phyloP scores from a whole-genome alignment of 1,140 invertebrate species.

The Teleogryllus occipitalis region DNA sequence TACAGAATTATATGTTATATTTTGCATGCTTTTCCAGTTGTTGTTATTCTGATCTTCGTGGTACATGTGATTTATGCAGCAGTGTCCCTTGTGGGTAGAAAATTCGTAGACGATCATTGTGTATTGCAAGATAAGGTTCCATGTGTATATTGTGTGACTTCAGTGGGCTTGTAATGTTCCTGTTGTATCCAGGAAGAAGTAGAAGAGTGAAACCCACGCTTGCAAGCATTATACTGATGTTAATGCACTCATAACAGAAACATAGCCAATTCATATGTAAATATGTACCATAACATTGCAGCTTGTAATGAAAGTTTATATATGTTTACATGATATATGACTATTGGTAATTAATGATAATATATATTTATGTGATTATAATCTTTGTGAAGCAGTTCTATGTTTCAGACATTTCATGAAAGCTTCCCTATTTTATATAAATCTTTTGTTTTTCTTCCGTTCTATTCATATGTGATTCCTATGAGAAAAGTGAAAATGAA shows the following conservation, averaged over 20 bases:
- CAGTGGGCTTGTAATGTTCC: not conserved
- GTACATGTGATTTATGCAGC: not conserved
- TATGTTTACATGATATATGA: slow-evolving; percentile 2
- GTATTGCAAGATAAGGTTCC: not conserved
- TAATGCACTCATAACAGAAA: not conserved
- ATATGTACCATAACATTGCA: not conserved
- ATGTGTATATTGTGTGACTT: not conserved
- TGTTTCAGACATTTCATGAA: too few species aligned
- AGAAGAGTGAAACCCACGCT: not conserved
- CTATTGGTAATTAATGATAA: not conserved
- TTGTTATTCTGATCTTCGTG: not conserved
- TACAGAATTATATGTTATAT: not conserved
- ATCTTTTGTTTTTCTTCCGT: too few species aligned
- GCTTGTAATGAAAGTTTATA: slow-evolving; percentile 5
- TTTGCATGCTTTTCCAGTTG: not conserved
- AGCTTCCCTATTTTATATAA: too few species aligned
- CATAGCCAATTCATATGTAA: not conserved
- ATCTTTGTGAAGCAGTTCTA: too few species aligned
- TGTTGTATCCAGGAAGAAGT: not conserved
- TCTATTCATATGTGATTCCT: too few species aligned
- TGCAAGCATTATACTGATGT: not conserved
- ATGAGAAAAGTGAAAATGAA: too few species aligned
- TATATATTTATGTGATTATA: not conserved
- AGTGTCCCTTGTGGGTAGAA: not conserved
- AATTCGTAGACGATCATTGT: not conserved